A percentile compares a stretch with the other conserved stretches of the same genome.
Conservation (phyloP, 30 jellyfish, hydroid and myxozoan genomes). For the Aurelia sp. region DNA sequence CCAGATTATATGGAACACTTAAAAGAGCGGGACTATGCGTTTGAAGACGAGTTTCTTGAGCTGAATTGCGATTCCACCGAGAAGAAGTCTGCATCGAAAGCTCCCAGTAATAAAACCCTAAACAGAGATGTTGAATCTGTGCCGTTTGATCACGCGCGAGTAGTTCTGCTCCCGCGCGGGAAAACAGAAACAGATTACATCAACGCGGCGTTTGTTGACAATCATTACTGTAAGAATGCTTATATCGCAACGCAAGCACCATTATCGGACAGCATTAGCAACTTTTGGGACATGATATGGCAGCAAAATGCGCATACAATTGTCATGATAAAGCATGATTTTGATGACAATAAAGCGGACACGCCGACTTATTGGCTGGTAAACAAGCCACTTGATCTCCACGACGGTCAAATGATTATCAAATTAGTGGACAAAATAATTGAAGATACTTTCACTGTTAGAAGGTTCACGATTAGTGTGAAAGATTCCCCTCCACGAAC, state of each 20-base stretch:
- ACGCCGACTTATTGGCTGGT: constrained; percentile 80
- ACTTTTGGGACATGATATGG: constrained; percentile 92
- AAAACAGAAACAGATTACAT: constrained; percentile 70
- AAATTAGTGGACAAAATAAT: constrained; percentile 33
- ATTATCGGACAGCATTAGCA: constrained; percentile 36
- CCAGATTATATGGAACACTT: constrained; percentile 45
- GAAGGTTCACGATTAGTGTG: constrained; percentile 41
- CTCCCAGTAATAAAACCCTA: constrained; percentile 8
- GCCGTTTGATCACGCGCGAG: constrained; percentile 76
- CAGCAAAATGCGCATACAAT: constrained; percentile 72
- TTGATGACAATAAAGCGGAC: constrained; percentile 49
- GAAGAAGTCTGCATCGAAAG: constrained; percentile 16
- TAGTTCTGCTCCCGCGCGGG: constrained; percentile 30
- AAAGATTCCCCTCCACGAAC: constrained; percentile 47
- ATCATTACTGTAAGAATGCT: constrained; percentile 38
- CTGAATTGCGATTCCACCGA: constrained; percentile 14
- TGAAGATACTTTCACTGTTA: constrained; percentile 38
- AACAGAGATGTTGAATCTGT: constrained; percentile 67
- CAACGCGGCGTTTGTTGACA: constrained; percentile 74
- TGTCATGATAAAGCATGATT: constrained; percentile 62
- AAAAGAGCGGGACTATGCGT: constrained; percentile 38
- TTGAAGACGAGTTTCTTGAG: constrained; percentile 66
- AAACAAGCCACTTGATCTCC: constrained; percentile 12
- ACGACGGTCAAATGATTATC: constrained; percentile 64
- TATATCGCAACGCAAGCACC: constrained; percentile 93